Evolutionary conservation across 2,888 invertebrate species (phyloP), one percentile per base, ranked within the genome.

Genomic region (Theretra japonica): DNA sequence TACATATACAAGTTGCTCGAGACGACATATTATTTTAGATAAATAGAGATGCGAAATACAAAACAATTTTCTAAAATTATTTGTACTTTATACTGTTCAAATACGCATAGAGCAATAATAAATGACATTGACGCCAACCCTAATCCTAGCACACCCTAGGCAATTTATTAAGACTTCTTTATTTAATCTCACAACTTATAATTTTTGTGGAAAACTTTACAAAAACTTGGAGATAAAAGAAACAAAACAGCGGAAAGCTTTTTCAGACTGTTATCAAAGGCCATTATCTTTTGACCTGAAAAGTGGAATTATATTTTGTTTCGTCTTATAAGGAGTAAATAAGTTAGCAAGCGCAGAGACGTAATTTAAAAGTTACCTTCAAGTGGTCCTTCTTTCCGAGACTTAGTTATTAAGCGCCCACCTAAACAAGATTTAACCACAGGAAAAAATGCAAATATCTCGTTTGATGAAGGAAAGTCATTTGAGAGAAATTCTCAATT

Each of bases 191-290:
- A 79, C 86, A 92, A 92, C 91, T 93, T 93, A 92, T 92, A 92
- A 92, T 93, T 93, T 92, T 89, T 91, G 90, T 88, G 90, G 88
- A 85, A 85, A 90, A 91, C 89, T 91, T 92, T 85, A 89, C 87
- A 87, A 83, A 90, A 92, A 92, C 90, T 93, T 88, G 82, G 84
- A 90, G 91, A 92, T 91, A 93, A 92, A 92, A 89, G 90, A 91
- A 93, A 92, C 92, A 92, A 92, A 94, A 93, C 93, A 94, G 90
- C 92, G 93, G 93, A 94, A 93, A 94, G 93, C 94, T 94, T 93
- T 93, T 90, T 91, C 92, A 90, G 89, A 86, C 90, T 91, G 89
- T 92, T 93, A 93, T 93, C 93, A 93, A 92, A 93, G 90, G 87
- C 91, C 91, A 93, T 93, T 94, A 94, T 92, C 92, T 91, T 86